phyloP scores from a whole-genome alignment of 2,797 vertebrate genomes.

The Tapirus indicus region DNA sequence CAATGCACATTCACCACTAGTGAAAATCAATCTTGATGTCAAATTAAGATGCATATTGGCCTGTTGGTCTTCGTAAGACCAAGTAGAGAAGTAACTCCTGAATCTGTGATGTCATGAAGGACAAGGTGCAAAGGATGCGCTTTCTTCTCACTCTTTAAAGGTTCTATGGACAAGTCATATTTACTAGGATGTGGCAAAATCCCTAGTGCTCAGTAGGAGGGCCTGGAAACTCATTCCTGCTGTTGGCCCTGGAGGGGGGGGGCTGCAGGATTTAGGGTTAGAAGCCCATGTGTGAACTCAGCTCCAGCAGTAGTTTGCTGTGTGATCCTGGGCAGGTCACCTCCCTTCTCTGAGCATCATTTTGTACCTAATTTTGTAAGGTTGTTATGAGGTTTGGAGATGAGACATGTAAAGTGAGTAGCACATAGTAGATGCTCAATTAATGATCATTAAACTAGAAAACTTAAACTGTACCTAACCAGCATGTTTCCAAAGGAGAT shows the following conservation, averaged over 20 bases:
- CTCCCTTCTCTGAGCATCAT: background rate
- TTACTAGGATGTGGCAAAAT: background rate
- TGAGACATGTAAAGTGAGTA: background rate
- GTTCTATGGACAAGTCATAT: background rate
- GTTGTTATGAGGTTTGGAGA: background rate
- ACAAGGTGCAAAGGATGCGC: background rate
- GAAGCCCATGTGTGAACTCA: background rate
- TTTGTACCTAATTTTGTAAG: background rate
- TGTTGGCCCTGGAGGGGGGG: background rate
- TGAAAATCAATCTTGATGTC: background rate
- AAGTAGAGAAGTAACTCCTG: background rate
- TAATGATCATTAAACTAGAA: background rate
- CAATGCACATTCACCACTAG: background rate
- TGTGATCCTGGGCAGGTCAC: background rate
- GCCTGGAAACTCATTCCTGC: background rate
- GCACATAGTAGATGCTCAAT: background rate
- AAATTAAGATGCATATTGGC: background rate
- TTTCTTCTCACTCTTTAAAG: background rate
- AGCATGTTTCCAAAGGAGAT: conserved; percentile 1
- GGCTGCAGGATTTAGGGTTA: background rate
- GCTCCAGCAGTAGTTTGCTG: background rate
- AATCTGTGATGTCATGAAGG: background rate
- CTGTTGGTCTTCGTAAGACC: background rate
- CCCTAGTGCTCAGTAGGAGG: background rate
- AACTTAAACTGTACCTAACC: background rate